Conservation (phyloP, 37 sponge, comb jelly and placozoan genomes). For the Halisarca cf. caerulea region DNA sequence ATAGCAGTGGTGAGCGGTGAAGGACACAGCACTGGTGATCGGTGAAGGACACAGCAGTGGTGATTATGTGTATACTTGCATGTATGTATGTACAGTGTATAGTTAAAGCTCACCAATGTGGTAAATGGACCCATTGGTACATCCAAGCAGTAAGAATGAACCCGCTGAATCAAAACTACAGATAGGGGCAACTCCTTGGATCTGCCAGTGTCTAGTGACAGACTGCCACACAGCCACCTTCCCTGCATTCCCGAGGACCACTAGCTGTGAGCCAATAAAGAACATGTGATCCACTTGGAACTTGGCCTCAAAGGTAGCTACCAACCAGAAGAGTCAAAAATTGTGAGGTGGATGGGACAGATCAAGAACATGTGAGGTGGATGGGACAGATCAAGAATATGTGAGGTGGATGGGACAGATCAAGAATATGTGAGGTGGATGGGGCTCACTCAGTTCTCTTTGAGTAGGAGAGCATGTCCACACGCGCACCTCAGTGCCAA, state of each 20-base stretch:
- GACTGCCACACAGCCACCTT: constrained; percentile 96
- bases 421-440: no score
- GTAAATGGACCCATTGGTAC: constrained; percentile 87
- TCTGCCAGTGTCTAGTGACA: constrained; percentile 89
- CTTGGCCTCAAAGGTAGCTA: constrained; percentile 91
- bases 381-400: no score
- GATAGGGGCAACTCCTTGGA: constrained; percentile 86
- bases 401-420: no score
- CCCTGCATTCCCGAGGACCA: constrained; percentile 88
- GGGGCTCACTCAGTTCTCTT: constrained; percentile 1
- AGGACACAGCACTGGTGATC: no score
- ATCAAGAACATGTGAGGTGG: no score
- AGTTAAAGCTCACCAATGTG: constrained; percentile 91
- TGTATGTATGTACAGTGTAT: no score
- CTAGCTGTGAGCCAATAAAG: constrained; percentile 92
- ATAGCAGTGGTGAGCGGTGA: no score
- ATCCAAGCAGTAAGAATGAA: constrained; percentile 87
- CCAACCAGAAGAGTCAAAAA: no score
- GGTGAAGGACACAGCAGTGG: no score
- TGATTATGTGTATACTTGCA: no score
- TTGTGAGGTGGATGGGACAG: no score
- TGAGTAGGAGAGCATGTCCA: constrained; percentile 69
- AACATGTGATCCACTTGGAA: constrained; percentile 91
- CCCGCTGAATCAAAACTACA: constrained; percentile 91
- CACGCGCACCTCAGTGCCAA: constrained; percentile 69